Conservation (phyloP, 2,888 invertebrate genomes). For the Ryuthela nishihirai region DNA sequence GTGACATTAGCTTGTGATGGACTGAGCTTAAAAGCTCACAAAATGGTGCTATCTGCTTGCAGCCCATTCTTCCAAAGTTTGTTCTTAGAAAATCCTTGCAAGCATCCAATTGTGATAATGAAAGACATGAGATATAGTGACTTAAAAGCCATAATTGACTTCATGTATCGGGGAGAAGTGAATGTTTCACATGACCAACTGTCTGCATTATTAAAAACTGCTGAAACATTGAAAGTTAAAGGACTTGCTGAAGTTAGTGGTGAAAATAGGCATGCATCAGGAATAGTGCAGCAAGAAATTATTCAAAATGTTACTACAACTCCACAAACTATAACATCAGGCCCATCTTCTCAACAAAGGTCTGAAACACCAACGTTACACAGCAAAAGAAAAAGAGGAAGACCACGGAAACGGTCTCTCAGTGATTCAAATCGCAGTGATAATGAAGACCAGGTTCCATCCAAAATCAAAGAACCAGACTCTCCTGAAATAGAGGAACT, state of each 20-base stretch:
- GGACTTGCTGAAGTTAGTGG: conserved; percentile 73
- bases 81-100: conserved; percentile 88
- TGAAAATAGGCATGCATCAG: conserved; percentile 54
- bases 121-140: conserved; percentile 87
- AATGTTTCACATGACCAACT: conserved; percentile 90
- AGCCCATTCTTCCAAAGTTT: conserved; percentile 88
- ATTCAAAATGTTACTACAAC: conserved; percentile 4
- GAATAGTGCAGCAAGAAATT: conserved; percentile 37
- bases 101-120: conserved; percentile 90
- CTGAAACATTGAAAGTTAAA: conserved; percentile 87
- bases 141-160: conserved; percentile 84
- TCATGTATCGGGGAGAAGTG: conserved; percentile 94
- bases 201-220: conserved; percentile 80
- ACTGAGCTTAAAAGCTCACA: conserved; percentile 84
- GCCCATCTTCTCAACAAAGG: conserved; percentile 22
- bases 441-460: conserved; percentile 26
- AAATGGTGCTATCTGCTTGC: conserved; percentile 89
- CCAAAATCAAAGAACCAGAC: conserved; percentile 37
- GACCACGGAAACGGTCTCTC: conserved; percentile 33
- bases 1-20: conserved; percentile 90
- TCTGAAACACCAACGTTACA: conserved; percentile 36
- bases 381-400: conserved; percentile 34
- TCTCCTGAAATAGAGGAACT: conserved; percentile 37
- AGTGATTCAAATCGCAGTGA: conserved; percentile 35
- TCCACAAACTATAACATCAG: background rate